Base-by-base conservation (phyloP, 2,888 invertebrate genomes). In the Agrochola litura region DNA sequence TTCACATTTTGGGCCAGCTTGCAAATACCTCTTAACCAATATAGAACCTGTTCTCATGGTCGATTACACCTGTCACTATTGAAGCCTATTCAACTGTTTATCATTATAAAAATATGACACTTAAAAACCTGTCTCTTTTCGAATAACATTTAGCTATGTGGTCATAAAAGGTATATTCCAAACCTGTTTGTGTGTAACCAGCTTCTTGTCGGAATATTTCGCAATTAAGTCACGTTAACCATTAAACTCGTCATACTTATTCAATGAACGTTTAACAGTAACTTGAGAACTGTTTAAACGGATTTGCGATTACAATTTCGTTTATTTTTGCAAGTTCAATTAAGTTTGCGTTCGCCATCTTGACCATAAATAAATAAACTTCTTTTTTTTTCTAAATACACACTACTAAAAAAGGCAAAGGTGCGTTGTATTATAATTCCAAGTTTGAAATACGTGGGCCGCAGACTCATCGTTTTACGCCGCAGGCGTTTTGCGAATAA, bases 141-240 rank as follows among this genome's bases (percentile, higher is more conserved):
- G 46, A 66, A 61, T 67, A 84, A 65, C 49, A 64, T 77, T 80
- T 76, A 16, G 64, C 67, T 72, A 60, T 74, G 58, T 73, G 54
- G 63, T 76, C 52, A 2, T 80, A 70, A 12, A 86, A 54, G 83
- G 76, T 82, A 79, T 87, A 88, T 79, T 82, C 37, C 60, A 83
- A 85, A 88, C 86, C 73, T 79, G 86, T 81, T 79, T 78, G 63
- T 52, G 72, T 73, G 77, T 73, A 82, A 86, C 80, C 76, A 82
- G 83, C 84, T 86, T 80, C 83, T 85, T 66, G 78, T 79, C 67
- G 76, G 76, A 74, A 85, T 85, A 87, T 88, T 88, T 88, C 83
- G 84, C 82, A 87, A 88, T 86, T 82, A 84, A 87, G 79, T 84
- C 88, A 88, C 87, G 83, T 81, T 83, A 83, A 76, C 78, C 81